A percentile compares a stretch with the other conserved stretches of the same genome.
These are phyloP conservation scores for Valencia hispanica DNA, from an alignment of 2,797 vertebrate species.

Conservation along the genomic window DNA sequence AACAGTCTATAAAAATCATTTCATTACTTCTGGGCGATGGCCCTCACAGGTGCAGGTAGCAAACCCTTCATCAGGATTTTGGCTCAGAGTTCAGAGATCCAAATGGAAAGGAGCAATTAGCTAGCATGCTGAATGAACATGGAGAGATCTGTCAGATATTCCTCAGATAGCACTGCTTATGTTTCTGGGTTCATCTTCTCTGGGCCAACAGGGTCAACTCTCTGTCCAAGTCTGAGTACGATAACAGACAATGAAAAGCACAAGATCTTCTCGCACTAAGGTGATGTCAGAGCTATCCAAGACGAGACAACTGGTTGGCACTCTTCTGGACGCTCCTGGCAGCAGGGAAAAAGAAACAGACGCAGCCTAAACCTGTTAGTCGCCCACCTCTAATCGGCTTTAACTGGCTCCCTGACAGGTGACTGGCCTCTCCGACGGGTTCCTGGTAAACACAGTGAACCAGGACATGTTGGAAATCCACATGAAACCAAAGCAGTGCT, in stretches of 20 bases:
- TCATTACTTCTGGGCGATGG: constrained; percentile 23
- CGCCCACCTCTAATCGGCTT: constrained; percentile 84
- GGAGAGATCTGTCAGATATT: constrained; percentile 72
- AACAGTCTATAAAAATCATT: neutral
- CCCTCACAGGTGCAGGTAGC: constrained; percentile 32
- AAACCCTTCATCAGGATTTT: constrained; percentile 35
- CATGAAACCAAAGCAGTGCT: constrained; percentile 63
- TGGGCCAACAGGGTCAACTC: constrained; percentile 30
- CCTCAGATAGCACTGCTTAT: constrained; percentile 41
- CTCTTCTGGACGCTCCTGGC: constrained; percentile 64
- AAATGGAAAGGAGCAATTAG: constrained; percentile 56
- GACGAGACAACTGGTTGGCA: constrained; percentile 50
- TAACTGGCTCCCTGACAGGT: constrained; percentile 77
- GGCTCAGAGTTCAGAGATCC: constrained; percentile 51
- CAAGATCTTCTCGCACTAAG: constrained; percentile 60
- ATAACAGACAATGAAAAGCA: constrained; percentile 58
- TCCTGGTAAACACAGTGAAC: constrained; percentile 56
- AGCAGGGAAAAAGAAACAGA: constrained; percentile 75
- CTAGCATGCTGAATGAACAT: constrained; percentile 60
- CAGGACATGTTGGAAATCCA: constrained; percentile 73
- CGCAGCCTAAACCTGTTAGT: constrained; percentile 82
- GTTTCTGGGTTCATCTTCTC: constrained; percentile 38
- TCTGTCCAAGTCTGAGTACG: constrained; percentile 27
- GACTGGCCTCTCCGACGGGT: constrained; percentile 76
- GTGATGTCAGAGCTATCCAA: constrained; percentile 65